Evolutionary conservation across 2,797 vertebrate species (phyloP).

Genomic region (Chrosomus eos): DNA sequence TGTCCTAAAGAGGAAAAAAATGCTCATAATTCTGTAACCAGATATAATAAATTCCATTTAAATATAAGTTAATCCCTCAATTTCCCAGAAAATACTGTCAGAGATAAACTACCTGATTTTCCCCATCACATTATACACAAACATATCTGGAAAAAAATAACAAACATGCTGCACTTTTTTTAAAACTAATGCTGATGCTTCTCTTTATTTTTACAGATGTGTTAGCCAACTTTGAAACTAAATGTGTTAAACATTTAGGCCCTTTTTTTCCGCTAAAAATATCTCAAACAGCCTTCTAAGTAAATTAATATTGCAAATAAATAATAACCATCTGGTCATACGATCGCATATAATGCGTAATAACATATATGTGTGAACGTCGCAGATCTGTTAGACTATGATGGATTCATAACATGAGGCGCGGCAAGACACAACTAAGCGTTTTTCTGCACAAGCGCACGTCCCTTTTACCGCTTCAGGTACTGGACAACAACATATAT

Average conservation of each 20-base stretch:
- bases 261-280: background rate
- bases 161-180: background rate
- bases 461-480: background rate
- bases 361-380: background rate
- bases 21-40: background rate
- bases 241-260: background rate
- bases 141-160: too few relatives aligned
- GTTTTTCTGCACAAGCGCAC: background rate
- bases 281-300: background rate
- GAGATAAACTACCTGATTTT: background rate
- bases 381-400: constrained; percentile 1
- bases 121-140: background rate
- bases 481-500: background rate
- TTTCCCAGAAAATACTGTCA: background rate
- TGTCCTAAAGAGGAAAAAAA: background rate
- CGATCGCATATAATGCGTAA: background rate
- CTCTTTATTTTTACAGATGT: background rate
- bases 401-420: background rate
- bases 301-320: background rate
- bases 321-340: background rate
- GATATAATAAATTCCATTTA: background rate
- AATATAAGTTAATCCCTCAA: background rate
- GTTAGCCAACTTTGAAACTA: background rate
- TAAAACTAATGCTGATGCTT: background rate
- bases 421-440: background rate